Evolutionary conservation across 92 coral and sea anemone genomes (phyloP).

Genomic region (Phenganax stokvisi): DNA sequence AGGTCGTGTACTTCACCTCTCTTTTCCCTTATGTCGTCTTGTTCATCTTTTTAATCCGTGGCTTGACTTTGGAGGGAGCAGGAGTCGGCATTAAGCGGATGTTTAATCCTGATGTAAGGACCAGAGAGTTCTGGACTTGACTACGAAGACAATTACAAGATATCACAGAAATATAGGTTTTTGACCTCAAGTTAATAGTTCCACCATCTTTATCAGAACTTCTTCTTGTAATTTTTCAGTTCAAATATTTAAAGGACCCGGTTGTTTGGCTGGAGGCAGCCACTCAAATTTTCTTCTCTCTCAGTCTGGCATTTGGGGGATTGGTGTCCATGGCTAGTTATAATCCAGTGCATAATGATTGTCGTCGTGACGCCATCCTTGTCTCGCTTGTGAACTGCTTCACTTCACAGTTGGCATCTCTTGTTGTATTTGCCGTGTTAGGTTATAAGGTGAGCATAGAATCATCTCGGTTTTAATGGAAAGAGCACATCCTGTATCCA

Average conservation of each 20-base stretch:
- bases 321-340: conserved; percentile 96
- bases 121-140: too few relatives aligned
- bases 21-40: conserved; percentile 78
- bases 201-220: neutral
- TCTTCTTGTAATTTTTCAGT: conserved; percentile 47
- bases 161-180: too few relatives aligned
- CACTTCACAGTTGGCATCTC: conserved; percentile 78
- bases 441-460: conserved; percentile 72
- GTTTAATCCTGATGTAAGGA: conserved; percentile 82
- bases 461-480: too few relatives aligned
- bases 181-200: neutral
- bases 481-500: too few relatives aligned
- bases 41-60: conserved; percentile 80
- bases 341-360: conserved; percentile 88
- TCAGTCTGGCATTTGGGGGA: conserved; percentile 94
- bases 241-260: conserved; percentile 59
- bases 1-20: conserved; percentile 80
- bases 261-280: conserved; percentile 98
- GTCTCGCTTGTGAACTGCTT: conserved; percentile 86
- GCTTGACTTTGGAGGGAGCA: conserved; percentile 81
- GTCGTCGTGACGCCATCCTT: conserved; percentile 85
- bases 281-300: conserved; percentile 92
- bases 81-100: conserved; percentile 76
- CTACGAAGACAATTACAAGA: too few relatives aligned
- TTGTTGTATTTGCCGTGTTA: conserved; percentile 80